Evolutionary conservation across 2,888 invertebrate species (phyloP).

Genomic region (Drosophila macrothrix): DNA sequence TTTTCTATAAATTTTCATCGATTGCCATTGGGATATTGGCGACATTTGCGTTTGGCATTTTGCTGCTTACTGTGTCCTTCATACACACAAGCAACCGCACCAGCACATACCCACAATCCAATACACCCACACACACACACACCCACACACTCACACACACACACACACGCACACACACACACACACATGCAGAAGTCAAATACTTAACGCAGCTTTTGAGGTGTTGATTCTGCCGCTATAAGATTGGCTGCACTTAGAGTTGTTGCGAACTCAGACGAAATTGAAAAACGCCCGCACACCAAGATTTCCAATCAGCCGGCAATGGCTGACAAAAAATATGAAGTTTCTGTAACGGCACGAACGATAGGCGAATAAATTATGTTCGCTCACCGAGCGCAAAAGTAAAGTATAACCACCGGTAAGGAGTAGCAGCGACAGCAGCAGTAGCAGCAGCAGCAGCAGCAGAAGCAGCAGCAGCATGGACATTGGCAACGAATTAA

Average conservation of each 20-base stretch:
- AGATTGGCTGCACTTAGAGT: conserved; percentile 73
- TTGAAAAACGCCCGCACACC: conserved; percentile 62
- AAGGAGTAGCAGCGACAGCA: conserved; percentile 21
- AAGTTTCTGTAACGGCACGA: conserved; percentile 68
- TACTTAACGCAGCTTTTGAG: conserved; percentile 49
- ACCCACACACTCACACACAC: conserved; percentile 8
- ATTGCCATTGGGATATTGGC: conserved; percentile 81
- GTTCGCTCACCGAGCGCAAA: conserved; percentile 32
- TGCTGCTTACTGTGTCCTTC: conserved; percentile 72
- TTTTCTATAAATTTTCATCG: conserved; percentile 80
- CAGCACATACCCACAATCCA: conserved; percentile 11
- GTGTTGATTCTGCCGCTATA: conserved; percentile 55
- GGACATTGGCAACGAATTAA: conserved; percentile 73
- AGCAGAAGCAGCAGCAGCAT: conserved; percentile 13
- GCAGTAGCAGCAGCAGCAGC: not conserved
- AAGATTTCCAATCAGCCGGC: conserved; percentile 69
- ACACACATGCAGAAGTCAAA: conserved; percentile 5
- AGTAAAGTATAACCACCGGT: conserved; percentile 43
- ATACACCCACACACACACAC: conserved; percentile 3
- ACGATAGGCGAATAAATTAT: conserved; percentile 73
- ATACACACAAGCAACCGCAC: conserved; percentile 11
- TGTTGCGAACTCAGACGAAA: conserved; percentile 49
- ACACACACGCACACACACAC: not conserved
- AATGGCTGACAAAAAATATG: conserved; percentile 52
- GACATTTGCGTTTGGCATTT: conserved; percentile 81